These are phyloP conservation scores for Noturus placidus DNA, from an alignment of 2,113 vertebrate species.

Conservation along the genomic window DNA sequence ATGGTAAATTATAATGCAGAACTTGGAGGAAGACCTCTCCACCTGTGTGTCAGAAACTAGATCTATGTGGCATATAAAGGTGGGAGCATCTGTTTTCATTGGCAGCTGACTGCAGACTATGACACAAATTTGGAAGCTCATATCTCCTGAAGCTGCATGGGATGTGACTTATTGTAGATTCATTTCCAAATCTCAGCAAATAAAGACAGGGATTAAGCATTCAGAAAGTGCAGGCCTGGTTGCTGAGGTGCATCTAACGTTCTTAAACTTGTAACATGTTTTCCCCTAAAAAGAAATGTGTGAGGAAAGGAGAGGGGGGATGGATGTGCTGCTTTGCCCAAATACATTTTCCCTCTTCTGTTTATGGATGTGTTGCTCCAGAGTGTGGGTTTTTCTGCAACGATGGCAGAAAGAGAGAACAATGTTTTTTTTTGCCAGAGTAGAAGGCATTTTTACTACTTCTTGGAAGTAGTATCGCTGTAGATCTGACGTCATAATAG, in stretches of 20 bases:
- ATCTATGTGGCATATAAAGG: constrained; percentile 48
- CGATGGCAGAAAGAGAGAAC: constrained; percentile 14
- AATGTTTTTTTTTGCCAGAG: background rate
- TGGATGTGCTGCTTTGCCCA: constrained; percentile 19
- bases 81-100: constrained; percentile 51
- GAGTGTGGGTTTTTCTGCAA: constrained; percentile 20
- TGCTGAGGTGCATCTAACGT: constrained; percentile 46
- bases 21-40: constrained; percentile 46
- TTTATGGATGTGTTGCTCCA: constrained; percentile 32
- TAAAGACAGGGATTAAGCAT: constrained; percentile 56
- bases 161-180: constrained; percentile 65
- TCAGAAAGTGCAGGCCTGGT: constrained; percentile 40
- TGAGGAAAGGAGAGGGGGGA: background rate
- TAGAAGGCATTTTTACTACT: background rate
- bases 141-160: constrained; percentile 64
- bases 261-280: constrained; percentile 40
- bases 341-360: constrained; percentile 19
- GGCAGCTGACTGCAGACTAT: constrained; percentile 48
- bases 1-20: constrained; percentile 47
- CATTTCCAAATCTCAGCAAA: constrained; percentile 66
- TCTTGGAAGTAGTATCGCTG: background rate
- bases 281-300: constrained; percentile 26
- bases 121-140: constrained; percentile 61
- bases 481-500: background rate
- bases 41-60: constrained; percentile 42